Evolutionary conservation across 2,888 invertebrate genomes (phyloP), one percentile per base, ranked within the genome.

Genomic region (Synanthedon myopaeformis): DNA sequence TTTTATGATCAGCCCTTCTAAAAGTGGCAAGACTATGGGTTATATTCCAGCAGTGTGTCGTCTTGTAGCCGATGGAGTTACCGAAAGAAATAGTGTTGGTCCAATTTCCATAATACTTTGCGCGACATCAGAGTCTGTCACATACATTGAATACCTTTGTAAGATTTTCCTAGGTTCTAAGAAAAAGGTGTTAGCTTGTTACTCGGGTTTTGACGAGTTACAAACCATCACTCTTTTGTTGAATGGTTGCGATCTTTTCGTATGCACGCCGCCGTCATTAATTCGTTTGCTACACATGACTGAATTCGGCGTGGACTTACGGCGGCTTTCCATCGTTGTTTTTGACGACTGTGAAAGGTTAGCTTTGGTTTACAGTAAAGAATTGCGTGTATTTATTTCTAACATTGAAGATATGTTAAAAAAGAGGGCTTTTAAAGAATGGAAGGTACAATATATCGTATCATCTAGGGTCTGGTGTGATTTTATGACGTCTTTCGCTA

Each of bases 301-400:
- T 0, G 74, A 81, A 49, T 68, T 85, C 69, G 67, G 84, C 63
- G 57, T 93, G 0, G 90, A 91, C 66, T 79, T 93, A 2, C 83
- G 89, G 6, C 81, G 91, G 28, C 74, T 95, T 1, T 89, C 89
- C 12, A 91, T 91, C 61, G 73, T 94, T 48, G 89, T 94, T 4
- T 70, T 95, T 0, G 94, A 95, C 67, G 92, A 93, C 63, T 90
- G 91, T 35, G 93, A 95, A 61, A 72, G 90, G 10, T 75, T 94
- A 41, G 72, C 91, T 2, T 76, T 87, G 14, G 88, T 89, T 10
- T 91, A 91, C 61, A 61, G 63, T 0, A 70, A 76, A 2, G 84
- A 89, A 60, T 61, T 90, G 0, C 80, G 82, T 61, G 75, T 69
- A 53, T 76, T 89, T 49, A 61, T 89, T 1, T 60, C 70, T 3